Evolutionary conservation across 1,140 invertebrate species (phyloP).

Genomic region (Drosophila ohnishii): DNA sequence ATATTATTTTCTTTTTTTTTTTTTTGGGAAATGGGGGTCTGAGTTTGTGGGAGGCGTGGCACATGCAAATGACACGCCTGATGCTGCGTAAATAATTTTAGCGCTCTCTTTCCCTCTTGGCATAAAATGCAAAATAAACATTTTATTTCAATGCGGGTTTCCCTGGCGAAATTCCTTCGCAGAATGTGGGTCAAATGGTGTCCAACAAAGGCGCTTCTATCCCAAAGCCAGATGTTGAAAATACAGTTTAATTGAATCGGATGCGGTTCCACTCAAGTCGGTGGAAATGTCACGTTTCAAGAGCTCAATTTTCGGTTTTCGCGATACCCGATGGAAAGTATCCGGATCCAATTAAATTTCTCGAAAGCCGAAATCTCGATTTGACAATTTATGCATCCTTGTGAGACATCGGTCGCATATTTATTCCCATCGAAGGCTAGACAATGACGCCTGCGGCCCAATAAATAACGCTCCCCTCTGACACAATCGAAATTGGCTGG

Average conservation of each 20-base stretch:
- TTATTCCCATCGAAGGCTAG: conserved; percentile 69
- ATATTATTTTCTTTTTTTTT: neutral
- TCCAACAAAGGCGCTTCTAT: conserved; percentile 17
- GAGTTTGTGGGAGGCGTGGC: conserved; percentile 50
- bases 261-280: conserved; percentile 43
- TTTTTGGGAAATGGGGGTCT: neutral
- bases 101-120: conserved; percentile 68
- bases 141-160: conserved; percentile 68
- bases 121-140: conserved; percentile 81
- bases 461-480: conserved; percentile 70
- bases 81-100: conserved; percentile 81
- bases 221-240: conserved; percentile 27
- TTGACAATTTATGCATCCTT: conserved; percentile 67
- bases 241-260: conserved; percentile 53
- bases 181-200: conserved; percentile 73
- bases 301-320: conserved; percentile 70
- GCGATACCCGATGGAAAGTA: conserved; percentile 46
- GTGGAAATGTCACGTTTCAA: conserved; percentile 69
- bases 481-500: conserved; percentile 78
- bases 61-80: conserved; percentile 78
- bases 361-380: conserved; percentile 36
- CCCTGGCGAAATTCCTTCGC: neutral
- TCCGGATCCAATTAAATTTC: conserved; percentile 70
- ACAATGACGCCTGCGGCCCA: conserved; percentile 58
- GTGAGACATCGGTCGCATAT: conserved; percentile 52